phyloP scores from a whole-genome alignment of 2,888 invertebrate genomes.

The Cheilosia pagana region DNA sequence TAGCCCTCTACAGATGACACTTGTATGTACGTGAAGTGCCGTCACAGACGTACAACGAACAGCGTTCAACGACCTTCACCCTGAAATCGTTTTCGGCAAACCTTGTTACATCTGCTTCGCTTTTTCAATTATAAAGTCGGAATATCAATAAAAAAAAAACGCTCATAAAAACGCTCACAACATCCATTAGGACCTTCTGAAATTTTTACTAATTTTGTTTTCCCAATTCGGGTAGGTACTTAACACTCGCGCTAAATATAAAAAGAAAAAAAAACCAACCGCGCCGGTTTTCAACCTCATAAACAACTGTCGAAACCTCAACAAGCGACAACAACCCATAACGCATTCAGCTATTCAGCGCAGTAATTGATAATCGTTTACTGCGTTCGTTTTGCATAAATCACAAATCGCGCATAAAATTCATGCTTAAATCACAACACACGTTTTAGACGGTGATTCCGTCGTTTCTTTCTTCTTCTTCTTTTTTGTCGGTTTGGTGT shows the following conservation, averaged over 20 bases:
- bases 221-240: background rate
- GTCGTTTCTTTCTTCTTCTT: slow-evolving; percentile 14
- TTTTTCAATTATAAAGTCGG: background rate
- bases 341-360: slow-evolving; percentile 62
- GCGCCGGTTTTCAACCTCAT: slow-evolving; percentile 50
- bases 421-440: slow-evolving; percentile 73
- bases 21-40: too few species aligned
- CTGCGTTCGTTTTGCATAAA: slow-evolving; percentile 72
- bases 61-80: too few species aligned
- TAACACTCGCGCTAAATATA: slow-evolving; percentile 31
- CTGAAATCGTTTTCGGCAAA: too few species aligned
- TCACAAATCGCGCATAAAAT: slow-evolving; percentile 73
- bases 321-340: slow-evolving; percentile 58
- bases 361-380: slow-evolving; percentile 74
- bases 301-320: slow-evolving; percentile 61
- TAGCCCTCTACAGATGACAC: too few species aligned
- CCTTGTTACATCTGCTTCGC: background rate
- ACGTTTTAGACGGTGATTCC: slow-evolving; percentile 49
- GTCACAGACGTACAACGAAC: too few species aligned
- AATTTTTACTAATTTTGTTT: slow-evolving; percentile 5
- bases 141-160: background rate
- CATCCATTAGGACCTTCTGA: background rate
- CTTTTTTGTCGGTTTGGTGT: slow-evolving; percentile 16
- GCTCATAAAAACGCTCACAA: background rate
- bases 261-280: background rate